Percentiles rank a stretch among this genome's conserved stretches.
Evolutionary conservation across 1,140 invertebrate genomes (phyloP).

Genomic region (Drosophila rhopaloa): DNA sequence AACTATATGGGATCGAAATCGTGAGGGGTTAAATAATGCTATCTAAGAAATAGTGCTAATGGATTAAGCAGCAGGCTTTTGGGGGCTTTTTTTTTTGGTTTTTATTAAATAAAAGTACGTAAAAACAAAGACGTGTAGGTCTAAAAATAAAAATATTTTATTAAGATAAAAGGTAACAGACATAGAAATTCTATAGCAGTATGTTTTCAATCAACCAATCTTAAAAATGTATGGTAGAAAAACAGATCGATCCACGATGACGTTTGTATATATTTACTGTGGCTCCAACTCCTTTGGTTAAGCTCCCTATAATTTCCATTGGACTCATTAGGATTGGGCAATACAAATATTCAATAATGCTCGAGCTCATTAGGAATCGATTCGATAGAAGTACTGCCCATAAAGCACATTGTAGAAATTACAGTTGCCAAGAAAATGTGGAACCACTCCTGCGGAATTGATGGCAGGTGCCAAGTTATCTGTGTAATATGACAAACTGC

Average conservation of each 20-base stretch:
- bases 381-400: conserved; percentile 10
- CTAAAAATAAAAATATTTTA: too few relatives aligned
- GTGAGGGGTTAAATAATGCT: background rate
- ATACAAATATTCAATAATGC: conserved; percentile 54
- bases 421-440: background rate
- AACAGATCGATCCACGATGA: conserved; percentile 25
- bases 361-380: conserved; percentile 45
- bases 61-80: background rate
- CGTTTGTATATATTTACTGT: conserved; percentile 10
- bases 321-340: conserved; percentile 27
- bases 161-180: too few relatives aligned
- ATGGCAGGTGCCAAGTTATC: conserved; percentile 45
- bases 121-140: too few relatives aligned
- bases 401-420: background rate
- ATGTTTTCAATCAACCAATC: background rate
- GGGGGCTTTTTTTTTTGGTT: too few relatives aligned
- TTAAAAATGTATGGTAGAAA: conserved; percentile 5
- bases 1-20: conserved; percentile 16
- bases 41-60: conserved; percentile 23
- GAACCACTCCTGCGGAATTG: background rate
- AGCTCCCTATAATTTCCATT: conserved; percentile 15
- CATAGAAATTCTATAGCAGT: too few relatives aligned
- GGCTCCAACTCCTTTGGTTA: background rate
- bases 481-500: conserved; percentile 47
- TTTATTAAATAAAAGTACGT: too few relatives aligned